These are phyloP conservation scores for Platyura marginata DNA, from an alignment of 1,140 invertebrate species.

Conservation along the genomic window DNA sequence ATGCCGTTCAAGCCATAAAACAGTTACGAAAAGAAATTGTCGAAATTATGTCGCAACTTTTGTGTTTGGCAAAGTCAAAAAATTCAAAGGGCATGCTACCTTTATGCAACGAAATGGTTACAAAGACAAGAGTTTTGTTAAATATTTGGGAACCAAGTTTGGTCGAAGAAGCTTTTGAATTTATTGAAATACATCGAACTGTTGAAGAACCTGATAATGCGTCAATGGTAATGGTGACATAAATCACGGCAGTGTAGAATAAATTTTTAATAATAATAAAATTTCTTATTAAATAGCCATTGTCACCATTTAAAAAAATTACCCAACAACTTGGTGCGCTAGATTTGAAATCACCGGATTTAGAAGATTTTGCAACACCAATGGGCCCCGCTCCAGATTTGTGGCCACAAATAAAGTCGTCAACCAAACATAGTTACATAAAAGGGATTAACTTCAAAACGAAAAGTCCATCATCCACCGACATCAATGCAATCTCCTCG, in stretches of 20 bases:
- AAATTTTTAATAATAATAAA: neutral
- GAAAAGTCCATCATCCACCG: slow-evolving; percentile 13
- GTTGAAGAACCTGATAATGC: slow-evolving; percentile 23
- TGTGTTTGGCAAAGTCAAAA: slow-evolving; percentile 50
- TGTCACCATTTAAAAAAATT: slow-evolving; percentile 55
- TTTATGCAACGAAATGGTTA: slow-evolving; percentile 59
- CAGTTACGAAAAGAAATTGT: slow-evolving; percentile 57
- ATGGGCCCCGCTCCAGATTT: slow-evolving; percentile 40
- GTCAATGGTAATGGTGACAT: slow-evolving; percentile 10
- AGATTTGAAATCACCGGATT: slow-evolving; percentile 47
- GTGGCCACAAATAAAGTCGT: slow-evolving; percentile 29
- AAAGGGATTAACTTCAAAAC: slow-evolving; percentile 14
- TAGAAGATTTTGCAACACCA: slow-evolving; percentile 49
- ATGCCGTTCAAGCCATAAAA: slow-evolving; percentile 61
- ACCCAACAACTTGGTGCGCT: slow-evolving; percentile 53
- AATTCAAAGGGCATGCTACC: slow-evolving; percentile 53
- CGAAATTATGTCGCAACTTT: slow-evolving; percentile 53
- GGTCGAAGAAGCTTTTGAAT: slow-evolving; percentile 66
- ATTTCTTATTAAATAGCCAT: slow-evolving; percentile 27
- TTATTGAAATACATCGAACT: slow-evolving; percentile 50
- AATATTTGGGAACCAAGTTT: slow-evolving; percentile 66
- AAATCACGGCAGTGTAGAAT: too few species aligned
- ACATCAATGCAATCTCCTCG: slow-evolving; percentile 19
- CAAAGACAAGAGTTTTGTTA: slow-evolving; percentile 54
- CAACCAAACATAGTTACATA: neutral